phyloP scores from a whole-genome alignment of 2,797 vertebrate species.

The Coendou prehensilis region DNA sequence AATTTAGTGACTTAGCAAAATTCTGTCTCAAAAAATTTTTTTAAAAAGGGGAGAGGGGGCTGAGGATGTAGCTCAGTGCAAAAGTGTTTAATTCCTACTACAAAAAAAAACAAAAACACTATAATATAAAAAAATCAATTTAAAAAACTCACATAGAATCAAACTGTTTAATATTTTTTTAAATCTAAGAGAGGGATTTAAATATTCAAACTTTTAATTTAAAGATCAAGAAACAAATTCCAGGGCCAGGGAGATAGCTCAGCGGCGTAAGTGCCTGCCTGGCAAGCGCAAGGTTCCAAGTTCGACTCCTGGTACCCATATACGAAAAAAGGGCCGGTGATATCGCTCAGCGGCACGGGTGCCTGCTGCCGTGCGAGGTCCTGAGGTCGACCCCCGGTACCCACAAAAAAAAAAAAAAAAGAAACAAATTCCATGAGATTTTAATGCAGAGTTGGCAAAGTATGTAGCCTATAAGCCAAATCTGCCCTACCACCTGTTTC shows the following conservation, averaged over 20 bases:
- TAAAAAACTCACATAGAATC: background rate
- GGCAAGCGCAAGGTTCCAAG: too few species aligned
- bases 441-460: background rate
- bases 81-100: background rate
- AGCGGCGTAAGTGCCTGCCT: too few species aligned
- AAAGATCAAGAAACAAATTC: constrained; percentile 20
- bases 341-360: too few species aligned
- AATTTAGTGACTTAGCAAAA: background rate
- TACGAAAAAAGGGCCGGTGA: too few species aligned
- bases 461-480: background rate
- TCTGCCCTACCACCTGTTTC: background rate
- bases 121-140: background rate
- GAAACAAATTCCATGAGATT: background rate
- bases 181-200: background rate
- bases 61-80: background rate
- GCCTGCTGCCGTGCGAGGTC: too few species aligned
- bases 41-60: background rate
- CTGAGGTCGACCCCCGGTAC: too few species aligned
- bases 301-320: too few species aligned
- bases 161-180: background rate
- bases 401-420: background rate
- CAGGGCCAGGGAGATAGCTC: too few species aligned
- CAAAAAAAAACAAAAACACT: background rate
- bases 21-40: background rate
- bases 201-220: constrained; percentile 16